Evolutionary conservation across 2,888 invertebrate genomes (phyloP).

Genomic region (Leptinotarsa juncta): DNA sequence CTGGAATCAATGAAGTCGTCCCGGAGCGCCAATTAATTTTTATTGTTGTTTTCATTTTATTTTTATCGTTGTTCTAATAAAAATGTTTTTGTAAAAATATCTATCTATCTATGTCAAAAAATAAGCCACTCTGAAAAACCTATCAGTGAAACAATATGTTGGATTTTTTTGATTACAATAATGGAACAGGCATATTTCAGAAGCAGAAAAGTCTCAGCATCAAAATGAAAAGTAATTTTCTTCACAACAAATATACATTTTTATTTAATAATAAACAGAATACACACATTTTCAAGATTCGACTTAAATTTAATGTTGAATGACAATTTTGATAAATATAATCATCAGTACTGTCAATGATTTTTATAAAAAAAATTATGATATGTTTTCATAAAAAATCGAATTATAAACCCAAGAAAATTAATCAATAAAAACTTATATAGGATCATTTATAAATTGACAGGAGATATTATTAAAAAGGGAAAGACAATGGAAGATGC

Average conservation of each 20-base stretch:
- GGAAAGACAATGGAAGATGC: constrained; percentile 33
- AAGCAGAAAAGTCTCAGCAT: neutral
- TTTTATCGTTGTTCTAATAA: no score
- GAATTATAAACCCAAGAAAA: constrained; percentile 24
- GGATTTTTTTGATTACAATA: no score
- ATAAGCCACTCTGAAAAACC: no score
- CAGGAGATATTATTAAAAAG: neutral
- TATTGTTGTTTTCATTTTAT: no score
- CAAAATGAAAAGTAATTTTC: constrained; percentile 9
- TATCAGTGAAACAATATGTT: no score
- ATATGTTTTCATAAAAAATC: constrained; percentile 38
- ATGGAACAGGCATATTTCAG: no score
- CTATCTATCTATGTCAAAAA: no score
- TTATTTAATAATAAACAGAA: constrained; percentile 52
- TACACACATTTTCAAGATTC: constrained; percentile 48
- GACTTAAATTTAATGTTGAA: constrained; percentile 46
- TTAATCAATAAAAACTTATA: neutral
- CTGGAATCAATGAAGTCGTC: no score
- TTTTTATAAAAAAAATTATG: constrained; percentile 37
- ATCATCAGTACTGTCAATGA: constrained; percentile 43
- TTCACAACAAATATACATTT: constrained; percentile 54
- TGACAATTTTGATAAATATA: constrained; percentile 44
- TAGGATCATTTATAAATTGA: neutral
- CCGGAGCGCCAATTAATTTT: no score
- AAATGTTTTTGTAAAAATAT: no score